phyloP scores from a whole-genome alignment of 2,888 invertebrate genomes.

The Apodemia duryi region DNA sequence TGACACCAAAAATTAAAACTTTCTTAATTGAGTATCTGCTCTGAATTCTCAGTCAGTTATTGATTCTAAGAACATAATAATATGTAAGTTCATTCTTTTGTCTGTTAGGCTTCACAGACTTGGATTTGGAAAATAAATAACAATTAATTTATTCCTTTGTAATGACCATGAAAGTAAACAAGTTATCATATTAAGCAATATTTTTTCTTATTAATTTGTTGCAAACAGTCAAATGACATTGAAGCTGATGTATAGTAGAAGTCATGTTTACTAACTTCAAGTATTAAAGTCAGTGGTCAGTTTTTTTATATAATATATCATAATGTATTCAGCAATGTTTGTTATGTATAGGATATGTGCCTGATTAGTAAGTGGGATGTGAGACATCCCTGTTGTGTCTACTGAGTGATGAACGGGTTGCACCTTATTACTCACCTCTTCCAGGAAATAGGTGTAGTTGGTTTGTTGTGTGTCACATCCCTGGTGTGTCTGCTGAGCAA shows the following conservation, averaged over 20 bases:
- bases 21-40: not conserved
- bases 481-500: no score
- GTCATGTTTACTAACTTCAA: not conserved
- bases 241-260: not conserved
- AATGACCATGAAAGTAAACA: slow-evolving; percentile 10
- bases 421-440: no score
- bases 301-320: not conserved
- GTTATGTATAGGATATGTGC: no score
- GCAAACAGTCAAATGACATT: not conserved
- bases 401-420: no score
- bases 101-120: not conserved
- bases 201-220: not conserved
- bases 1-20: not conserved
- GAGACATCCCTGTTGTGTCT: no score
- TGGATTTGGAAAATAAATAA: not conserved
- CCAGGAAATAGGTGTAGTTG: no score
- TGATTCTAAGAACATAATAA: not conserved
- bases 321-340: not conserved
- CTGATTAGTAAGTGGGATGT: no score
- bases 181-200: not conserved
- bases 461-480: no score
- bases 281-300: not conserved
- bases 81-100: not conserved
- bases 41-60: not conserved
- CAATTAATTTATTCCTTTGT: not conserved